Base-by-base conservation (phyloP, 2,888 invertebrate genomes). In the Pyralis farinalis region DNA sequence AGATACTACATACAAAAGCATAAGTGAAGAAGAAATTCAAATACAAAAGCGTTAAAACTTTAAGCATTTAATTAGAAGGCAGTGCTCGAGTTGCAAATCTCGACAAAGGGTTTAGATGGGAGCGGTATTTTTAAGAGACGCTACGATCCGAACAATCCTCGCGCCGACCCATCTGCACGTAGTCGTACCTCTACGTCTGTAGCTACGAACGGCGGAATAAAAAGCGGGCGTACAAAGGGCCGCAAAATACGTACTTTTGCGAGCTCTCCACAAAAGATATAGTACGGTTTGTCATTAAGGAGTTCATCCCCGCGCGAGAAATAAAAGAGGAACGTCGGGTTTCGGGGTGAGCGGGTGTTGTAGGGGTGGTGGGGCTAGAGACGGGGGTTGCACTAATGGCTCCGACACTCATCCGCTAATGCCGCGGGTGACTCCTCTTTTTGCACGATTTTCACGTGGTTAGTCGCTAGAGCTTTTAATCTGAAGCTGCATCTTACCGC, bases 281-380 rank as follows among this genome's bases (percentile, higher is more conserved):
- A 88, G 87, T 87, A 87, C 85, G 87, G 87, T 88, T 87, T 88
- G 87, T 87, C 87, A 87, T 88, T 87, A 88, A 88, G 87, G 87
- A 88, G 87, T 88, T 88, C 87, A 88, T 87, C 86, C 85, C 86
- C 84, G 84, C 83, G 84, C 86, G 84, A 83, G 87, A 87, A 88
- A 87, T 87, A 87, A 88, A 88, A 88, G 87, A 86, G 86, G 83
- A 78, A 78, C 77, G 77, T 66, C 60, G 79, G 74, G 69, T 73
- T 75, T 75, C 64, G 67, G 75, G 72, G 71, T 63, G 69, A 71
- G 54, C 57, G 66, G 67, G 65, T 48, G 58, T 51, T 49, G 51
- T 49, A 58, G 50, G 60, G 53, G 44, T 50, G 43, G 57, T 43
- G 53, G 47, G 42, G 53, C 31, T 4, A 4, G 40, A 55, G 53